phyloP scores from a whole-genome alignment of 2,888 invertebrate species.

The Pilophorus perplexus region DNA sequence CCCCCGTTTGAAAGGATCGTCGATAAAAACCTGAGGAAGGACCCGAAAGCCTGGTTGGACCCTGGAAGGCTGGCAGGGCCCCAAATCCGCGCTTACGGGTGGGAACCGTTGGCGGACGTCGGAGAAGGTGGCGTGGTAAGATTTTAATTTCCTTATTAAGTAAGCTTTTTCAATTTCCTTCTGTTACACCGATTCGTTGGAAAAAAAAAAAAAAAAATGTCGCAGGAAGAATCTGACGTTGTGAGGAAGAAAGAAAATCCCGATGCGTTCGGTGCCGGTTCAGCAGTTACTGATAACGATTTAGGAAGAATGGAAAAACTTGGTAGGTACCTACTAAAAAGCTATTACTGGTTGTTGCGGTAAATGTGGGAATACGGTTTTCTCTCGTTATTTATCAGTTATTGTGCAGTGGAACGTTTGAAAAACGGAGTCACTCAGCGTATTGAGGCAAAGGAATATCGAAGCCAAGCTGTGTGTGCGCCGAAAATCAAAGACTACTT shows the following conservation, averaged over 20 bases:
- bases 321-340: background rate
- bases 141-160: background rate
- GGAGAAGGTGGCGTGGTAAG: background rate
- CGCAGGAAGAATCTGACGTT: slow-evolving; percentile 15
- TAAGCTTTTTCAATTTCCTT: no score
- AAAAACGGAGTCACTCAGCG: background rate
- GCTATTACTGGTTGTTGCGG: background rate
- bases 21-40: slow-evolving; percentile 9
- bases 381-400: no score
- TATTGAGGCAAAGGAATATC: background rate
- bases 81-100: slow-evolving; percentile 7
- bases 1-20: slow-evolving; percentile 20
- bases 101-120: slow-evolving; percentile 21
- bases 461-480: background rate
- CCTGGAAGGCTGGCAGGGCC: slow-evolving; percentile 15
- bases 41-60: slow-evolving; percentile 22
- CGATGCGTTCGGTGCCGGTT: background rate
- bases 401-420: slow-evolving; percentile 11
- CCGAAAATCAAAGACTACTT: slow-evolving; percentile 4
- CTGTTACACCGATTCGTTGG: no score
- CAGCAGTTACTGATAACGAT: background rate
- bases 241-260: slow-evolving; percentile 23
- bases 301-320: background rate
- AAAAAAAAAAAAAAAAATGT: no score
- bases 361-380: background rate